Evolutionary conservation across 1,140 invertebrate species (phyloP).

Genomic region (Trachymyrmex cornetzi): DNA sequence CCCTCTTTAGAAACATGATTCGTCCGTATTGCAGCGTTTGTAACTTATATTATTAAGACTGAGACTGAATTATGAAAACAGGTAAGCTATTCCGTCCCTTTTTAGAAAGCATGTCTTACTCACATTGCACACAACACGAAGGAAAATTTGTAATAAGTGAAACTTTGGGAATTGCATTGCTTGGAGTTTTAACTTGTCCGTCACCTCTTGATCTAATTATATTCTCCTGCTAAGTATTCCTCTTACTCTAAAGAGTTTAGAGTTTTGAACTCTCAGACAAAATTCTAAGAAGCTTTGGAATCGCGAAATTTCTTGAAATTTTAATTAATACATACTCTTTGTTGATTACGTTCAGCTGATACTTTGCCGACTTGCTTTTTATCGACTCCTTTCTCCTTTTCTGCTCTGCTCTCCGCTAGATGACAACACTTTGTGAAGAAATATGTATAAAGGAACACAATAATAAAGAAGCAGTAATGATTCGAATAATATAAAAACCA

Average conservation of each 20-base stretch:
- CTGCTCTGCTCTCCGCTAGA: background rate
- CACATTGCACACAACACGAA: background rate
- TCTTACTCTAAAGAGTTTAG: slow-evolving; percentile 4
- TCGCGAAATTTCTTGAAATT: background rate
- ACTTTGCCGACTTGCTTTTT: slow-evolving; percentile 5
- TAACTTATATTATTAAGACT: slow-evolving; percentile 3
- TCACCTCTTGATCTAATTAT: slow-evolving; percentile 5
- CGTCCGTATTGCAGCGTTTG: background rate
- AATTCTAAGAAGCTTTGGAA: background rate
- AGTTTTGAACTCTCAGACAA: background rate
- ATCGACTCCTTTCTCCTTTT: slow-evolving; percentile 8
- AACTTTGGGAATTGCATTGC: background rate
- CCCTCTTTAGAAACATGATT: slow-evolving; percentile 1
- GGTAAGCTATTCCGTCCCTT: background rate
- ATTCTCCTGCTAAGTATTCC: background rate
- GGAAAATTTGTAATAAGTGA: slow-evolving; percentile 16
- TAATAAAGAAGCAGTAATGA: background rate
- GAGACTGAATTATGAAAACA: background rate
- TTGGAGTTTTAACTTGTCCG: background rate
- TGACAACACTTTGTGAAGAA: slow-evolving; percentile 15
- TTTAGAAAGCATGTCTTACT: background rate
- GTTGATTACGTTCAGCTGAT: slow-evolving; percentile 9
- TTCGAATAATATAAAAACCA: background rate
- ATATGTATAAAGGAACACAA: background rate
- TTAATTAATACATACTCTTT: background rate